Evolutionary conservation across 2,888 invertebrate species (phyloP), one percentile per base, ranked within the genome.

Genomic region (Himalopsyche anomala): DNA sequence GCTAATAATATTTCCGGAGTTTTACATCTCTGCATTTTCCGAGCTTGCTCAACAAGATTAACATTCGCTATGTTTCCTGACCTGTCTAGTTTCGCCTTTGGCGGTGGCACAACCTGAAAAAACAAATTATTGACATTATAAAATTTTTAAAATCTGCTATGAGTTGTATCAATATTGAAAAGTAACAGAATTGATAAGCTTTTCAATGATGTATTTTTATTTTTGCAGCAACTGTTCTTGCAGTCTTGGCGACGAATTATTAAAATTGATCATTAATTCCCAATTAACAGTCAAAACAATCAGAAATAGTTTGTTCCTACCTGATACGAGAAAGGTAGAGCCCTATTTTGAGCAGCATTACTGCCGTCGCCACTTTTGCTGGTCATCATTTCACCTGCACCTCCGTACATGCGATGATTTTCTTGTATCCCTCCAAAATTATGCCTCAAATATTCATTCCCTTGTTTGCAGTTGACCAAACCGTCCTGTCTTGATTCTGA

Each of bases 1-100:
- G 96, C 95, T 40, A 97, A 91, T 54, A 97, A 91, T 56, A 97
- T 95, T 92, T 97, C 97, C 0, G 97, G 96, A 0, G 96, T 96
- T 89, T 96, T 94, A 82, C 95, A 95, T 81, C 95, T 91, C 83
- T 93, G 93, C 86, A 91, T 91, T 82, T 92, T 91, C 84, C 92
- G 91, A n/a, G 87, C 84, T 69, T 89, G 89, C 80, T 89, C 89
- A 56, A 85, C 87, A 51, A 87, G 54, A 81, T 91, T 91, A 11
- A 91, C 51, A 84, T 85, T 88, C 19, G 74, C 85, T 4, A 80
- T 62, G 56, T 85, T 85, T 19, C 84, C 15, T 17, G 89, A 86
- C 80, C 90, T 89, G 84, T 90, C 90, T n/a, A 90, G 89, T 88
- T 95, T 94, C 9, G 94, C 94, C 89, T 95, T 94, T 4, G 95